Conservation (phyloP, 2,797 vertebrate genomes). For the Distichodus sexfasciatus region DNA sequence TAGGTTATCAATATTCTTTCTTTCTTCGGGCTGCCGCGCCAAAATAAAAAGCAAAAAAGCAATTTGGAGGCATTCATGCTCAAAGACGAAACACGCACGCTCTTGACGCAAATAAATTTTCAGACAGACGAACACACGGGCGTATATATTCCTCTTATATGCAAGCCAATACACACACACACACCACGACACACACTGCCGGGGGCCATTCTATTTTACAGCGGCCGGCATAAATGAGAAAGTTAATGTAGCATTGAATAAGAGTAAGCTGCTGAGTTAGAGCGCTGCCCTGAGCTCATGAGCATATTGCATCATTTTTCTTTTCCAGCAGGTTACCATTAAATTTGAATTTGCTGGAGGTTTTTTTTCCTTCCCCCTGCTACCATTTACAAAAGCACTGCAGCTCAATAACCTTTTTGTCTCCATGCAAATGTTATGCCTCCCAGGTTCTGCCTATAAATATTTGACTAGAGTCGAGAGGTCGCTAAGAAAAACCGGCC, state of each 20-base stretch:
- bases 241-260: conserved; percentile 94
- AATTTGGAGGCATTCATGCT: conserved; percentile 60
- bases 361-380: no score
- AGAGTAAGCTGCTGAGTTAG: conserved; percentile 80
- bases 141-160: no score
- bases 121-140: conserved; percentile 8
- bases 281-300: conserved; percentile 75
- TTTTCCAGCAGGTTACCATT: conserved; percentile 78
- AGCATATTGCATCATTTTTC: conserved; percentile 82
- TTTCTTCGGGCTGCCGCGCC: conserved; percentile 56
- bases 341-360: conserved; percentile 81
- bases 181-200: conserved; percentile 64
- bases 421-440: conserved; percentile 76
- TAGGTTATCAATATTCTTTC: conserved; percentile 61
- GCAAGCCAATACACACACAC: conserved; percentile 26
- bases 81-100: conserved; percentile 38
- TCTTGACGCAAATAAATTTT: conserved; percentile 42
- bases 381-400: conserved; percentile 76
- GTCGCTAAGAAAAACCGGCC: conserved; percentile 55
- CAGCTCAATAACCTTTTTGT: conserved; percentile 78
- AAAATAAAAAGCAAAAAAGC: conserved; percentile 63
- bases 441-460: conserved; percentile 70
- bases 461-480: conserved; percentile 71
- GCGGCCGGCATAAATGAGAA: conserved; percentile 85
- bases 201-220: conserved; percentile 84